Evolutionary conservation across 2,113 vertebrate genomes (phyloP).

Genomic region (Tachuris rubrigastra): DNA sequence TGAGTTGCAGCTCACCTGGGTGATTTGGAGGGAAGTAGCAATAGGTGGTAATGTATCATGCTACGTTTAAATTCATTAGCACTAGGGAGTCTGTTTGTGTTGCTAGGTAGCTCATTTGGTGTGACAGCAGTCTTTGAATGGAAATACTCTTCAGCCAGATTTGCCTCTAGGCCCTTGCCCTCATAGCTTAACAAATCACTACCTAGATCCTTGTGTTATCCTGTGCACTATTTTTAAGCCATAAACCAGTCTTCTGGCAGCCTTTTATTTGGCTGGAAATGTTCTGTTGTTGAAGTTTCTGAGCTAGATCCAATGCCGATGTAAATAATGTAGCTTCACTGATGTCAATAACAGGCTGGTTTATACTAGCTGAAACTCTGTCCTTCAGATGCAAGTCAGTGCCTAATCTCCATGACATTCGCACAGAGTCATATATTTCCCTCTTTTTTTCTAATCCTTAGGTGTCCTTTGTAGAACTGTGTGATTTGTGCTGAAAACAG

Average conservation of each 20-base stretch:
- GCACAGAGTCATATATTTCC: background rate
- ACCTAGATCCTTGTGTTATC: background rate
- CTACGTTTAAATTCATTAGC: slow-evolving; percentile 53
- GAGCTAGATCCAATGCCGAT: slow-evolving; percentile 1
- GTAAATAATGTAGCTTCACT: slow-evolving; percentile 24
- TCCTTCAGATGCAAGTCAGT: background rate
- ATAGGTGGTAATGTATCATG: background rate
- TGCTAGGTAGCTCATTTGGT: slow-evolving; percentile 45
- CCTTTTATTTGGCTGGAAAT: background rate
- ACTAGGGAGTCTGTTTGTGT: slow-evolving; percentile 4
- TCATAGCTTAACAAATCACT: slow-evolving; percentile 15
- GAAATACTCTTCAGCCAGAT: slow-evolving; percentile 6
- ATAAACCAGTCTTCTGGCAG: background rate
- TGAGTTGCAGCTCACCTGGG: background rate
- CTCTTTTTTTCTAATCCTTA: background rate
- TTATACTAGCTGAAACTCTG: background rate
- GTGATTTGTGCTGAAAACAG: background rate
- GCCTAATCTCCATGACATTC: slow-evolving; percentile 22
- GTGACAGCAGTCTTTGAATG: background rate
- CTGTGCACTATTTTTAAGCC: background rate
- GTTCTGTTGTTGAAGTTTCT: background rate
- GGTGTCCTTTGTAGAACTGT: background rate
- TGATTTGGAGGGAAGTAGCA: background rate
- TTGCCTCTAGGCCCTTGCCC: background rate
- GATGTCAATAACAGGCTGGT: background rate